Conservation (phyloP, 2,797 vertebrate genomes). For the Tapera naevia region DNA sequence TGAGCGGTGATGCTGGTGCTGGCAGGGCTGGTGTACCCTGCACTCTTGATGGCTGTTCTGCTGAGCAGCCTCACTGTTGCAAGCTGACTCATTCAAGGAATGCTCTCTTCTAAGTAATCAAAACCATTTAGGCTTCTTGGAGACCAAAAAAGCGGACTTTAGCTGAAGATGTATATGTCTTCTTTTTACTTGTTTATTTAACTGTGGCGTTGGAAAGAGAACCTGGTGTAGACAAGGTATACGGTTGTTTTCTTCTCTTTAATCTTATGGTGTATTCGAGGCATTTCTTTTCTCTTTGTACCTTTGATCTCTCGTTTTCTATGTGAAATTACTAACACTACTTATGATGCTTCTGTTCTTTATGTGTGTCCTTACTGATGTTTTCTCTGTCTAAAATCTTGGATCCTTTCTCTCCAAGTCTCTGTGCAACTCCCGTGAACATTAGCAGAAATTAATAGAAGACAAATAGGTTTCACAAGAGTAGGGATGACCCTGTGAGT, state of each 20-base stretch:
- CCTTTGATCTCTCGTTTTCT: not conserved
- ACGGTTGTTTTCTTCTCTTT: not conserved
- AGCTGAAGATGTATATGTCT: not conserved
- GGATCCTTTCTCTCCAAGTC: not conserved
- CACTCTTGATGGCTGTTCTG: not conserved
- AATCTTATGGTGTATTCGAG: not conserved
- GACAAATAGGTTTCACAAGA: not conserved
- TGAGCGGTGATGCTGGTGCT: not conserved
- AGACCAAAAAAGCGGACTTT: not conserved
- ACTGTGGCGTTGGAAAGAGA: not conserved
- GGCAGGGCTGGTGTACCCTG: not conserved
- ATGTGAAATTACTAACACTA: conserved; percentile 19
- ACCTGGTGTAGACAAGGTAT: not conserved
- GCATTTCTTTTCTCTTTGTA: not conserved
- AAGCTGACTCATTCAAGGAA: not conserved
- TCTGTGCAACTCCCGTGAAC: not conserved
- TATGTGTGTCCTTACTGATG: not conserved
- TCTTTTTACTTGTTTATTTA: not conserved
- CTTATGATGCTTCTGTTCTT: not conserved
- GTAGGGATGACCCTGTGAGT: not conserved
- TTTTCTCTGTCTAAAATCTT: not conserved
- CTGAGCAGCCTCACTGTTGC: not conserved
- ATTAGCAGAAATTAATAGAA: conserved; percentile 5
- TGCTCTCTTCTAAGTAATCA: not conserved
- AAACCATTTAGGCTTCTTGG: not conserved